A percentile compares a stretch with the other conserved stretches of the same genome.
Conservation (phyloP, 2,113 vertebrate species). For the Ornithorhynchus anatinus region DNA sequence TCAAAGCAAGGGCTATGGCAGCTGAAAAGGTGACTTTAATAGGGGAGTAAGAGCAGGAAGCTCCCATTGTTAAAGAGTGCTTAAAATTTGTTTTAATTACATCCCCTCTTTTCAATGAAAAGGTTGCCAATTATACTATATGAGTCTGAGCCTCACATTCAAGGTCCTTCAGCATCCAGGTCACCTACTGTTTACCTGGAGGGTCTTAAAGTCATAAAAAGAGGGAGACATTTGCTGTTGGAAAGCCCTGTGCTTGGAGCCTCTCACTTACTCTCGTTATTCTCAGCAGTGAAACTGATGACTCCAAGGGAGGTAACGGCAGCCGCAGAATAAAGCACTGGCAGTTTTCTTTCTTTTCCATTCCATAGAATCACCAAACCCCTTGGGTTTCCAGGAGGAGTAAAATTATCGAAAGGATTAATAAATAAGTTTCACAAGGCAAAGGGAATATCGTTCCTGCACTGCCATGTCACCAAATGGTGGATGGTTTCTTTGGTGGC, state of each 20-base stretch:
- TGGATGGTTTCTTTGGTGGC: background rate
- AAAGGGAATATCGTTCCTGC: background rate
- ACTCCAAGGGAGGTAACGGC: background rate
- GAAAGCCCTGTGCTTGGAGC: conserved; percentile 10
- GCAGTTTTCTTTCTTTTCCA: conserved; percentile 8
- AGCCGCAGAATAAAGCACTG: background rate
- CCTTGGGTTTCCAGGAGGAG: too few relatives aligned
- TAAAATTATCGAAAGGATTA: too few relatives aligned
- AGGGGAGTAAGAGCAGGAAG: conserved; percentile 34
- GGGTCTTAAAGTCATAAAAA: conserved; percentile 46
- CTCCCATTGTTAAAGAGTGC: conserved; percentile 47
- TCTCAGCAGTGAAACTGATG: conserved; percentile 12
- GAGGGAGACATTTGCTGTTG: conserved; percentile 8
- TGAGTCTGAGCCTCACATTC: conserved; percentile 25
- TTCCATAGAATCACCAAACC: background rate
- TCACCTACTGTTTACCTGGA: conserved; percentile 41
- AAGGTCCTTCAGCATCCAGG: conserved; percentile 3
- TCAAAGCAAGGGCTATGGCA: conserved; percentile 56
- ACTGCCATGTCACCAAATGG: conserved; percentile 5
- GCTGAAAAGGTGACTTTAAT: conserved; percentile 62
- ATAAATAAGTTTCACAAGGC: background rate
- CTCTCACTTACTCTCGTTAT: conserved; percentile 23
- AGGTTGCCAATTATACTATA: conserved; percentile 38
- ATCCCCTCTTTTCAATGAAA: conserved; percentile 48
- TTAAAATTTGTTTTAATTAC: conserved; percentile 56